phyloP scores from a whole-genome alignment of 2,797 vertebrate genomes.

The Alca torda region DNA sequence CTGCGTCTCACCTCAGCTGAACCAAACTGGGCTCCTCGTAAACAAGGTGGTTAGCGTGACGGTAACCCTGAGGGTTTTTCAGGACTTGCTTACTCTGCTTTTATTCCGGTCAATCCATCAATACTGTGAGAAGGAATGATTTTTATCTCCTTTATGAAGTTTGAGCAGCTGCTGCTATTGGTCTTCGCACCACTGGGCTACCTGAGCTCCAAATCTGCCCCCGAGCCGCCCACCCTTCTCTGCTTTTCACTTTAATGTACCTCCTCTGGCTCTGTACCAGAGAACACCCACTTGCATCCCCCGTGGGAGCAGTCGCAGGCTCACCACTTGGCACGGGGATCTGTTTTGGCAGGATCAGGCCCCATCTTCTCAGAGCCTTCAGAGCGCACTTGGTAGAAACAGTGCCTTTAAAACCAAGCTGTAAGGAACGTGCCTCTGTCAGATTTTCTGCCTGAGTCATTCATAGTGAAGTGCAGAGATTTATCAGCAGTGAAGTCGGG shows the following conservation, averaged over 20 bases:
- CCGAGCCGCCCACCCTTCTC: not conserved
- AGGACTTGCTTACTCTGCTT: not conserved
- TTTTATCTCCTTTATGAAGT: not conserved
- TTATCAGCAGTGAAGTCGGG: not conserved
- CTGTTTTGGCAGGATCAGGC: not conserved
- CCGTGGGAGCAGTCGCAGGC: rapidly evolving
- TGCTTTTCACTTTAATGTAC: not conserved
- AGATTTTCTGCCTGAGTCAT: not conserved
- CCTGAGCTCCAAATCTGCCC: not conserved
- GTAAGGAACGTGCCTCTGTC: not conserved
- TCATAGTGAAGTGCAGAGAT: not conserved
- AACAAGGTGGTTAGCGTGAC: rapidly evolving
- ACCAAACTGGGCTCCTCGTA: not conserved
- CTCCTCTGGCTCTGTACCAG: not conserved
- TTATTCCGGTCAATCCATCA: not conserved
- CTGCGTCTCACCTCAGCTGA: not conserved
- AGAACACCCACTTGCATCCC: not conserved
- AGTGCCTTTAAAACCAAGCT: not conserved
- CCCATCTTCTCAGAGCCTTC: not conserved
- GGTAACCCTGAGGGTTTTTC: not conserved
- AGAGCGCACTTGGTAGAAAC: not conserved
- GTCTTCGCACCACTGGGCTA: not conserved
- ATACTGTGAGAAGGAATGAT: not conserved
- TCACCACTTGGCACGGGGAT: not conserved
- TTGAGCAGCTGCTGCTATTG: not conserved